phyloP scores from a whole-genome alignment of 2,888 invertebrate genomes.

The Parnassius smintheus region DNA sequence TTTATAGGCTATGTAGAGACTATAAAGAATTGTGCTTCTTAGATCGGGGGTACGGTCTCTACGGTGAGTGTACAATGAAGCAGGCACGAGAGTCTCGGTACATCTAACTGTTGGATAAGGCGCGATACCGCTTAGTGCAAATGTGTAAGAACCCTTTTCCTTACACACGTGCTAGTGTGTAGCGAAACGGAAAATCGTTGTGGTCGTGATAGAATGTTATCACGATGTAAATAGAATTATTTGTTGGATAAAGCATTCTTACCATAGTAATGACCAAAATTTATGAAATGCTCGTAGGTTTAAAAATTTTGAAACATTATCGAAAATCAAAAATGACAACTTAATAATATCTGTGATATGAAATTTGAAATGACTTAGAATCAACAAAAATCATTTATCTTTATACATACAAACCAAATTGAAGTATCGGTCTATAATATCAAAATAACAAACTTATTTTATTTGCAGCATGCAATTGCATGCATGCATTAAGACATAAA shows the following conservation, averaged over 20 bases:
- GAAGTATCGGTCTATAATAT: no score
- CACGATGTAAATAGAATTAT: conserved; percentile 14
- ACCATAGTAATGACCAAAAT: no score
- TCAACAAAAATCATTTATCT: no score
- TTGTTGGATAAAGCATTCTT: neutral
- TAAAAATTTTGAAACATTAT: no score
- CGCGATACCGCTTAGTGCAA: conserved; percentile 17
- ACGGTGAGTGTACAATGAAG: conserved; percentile 30
- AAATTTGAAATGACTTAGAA: no score
- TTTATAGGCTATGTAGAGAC: conserved; percentile 68
- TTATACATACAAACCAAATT: no score
- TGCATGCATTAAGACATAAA: no score
- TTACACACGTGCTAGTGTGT: conserved; percentile 44
- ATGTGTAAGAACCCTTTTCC: conserved; percentile 33
- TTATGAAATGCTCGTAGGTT: no score
- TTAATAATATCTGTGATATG: no score
- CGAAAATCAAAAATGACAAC: no score
- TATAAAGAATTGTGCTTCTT: conserved; percentile 53
- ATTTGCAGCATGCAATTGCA: no score
- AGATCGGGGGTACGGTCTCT: conserved; percentile 53
- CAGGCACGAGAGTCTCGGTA: conserved; percentile 14
- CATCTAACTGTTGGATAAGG: conserved; percentile 21
- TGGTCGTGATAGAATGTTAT: conserved; percentile 42
- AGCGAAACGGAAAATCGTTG: conserved; percentile 51
- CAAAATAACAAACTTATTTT: no score